phyloP scores from a whole-genome alignment of 2,797 vertebrate genomes.

The Anguilla anguilla region DNA sequence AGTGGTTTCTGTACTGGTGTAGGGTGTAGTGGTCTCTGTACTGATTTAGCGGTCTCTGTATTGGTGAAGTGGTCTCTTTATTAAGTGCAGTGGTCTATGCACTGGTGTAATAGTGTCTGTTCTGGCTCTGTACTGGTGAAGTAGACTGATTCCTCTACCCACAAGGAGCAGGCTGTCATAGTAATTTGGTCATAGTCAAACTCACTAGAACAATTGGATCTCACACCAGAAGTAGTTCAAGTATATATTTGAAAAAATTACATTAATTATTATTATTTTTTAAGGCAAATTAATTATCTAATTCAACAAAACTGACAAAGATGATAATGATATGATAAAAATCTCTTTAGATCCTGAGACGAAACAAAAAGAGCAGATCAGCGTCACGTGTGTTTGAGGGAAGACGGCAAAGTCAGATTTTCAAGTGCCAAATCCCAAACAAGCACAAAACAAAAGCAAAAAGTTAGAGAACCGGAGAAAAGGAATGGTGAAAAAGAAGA shows the following conservation, averaged over 20 bases:
- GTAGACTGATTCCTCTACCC: too few species aligned
- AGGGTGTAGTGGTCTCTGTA: neutral
- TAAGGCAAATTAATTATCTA: neutral
- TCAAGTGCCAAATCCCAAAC: neutral
- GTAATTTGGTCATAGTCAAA: too few species aligned
- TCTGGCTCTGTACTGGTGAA: neutral
- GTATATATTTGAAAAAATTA: too few species aligned
- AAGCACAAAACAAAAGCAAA: neutral
- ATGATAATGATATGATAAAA: neutral
- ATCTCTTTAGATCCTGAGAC: neutral
- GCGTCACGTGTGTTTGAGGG: neutral
- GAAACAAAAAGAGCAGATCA: neutral
- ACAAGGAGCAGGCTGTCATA: too few species aligned
- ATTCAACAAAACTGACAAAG: neutral
- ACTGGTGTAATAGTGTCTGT: neutral
- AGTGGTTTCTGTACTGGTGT: neutral
- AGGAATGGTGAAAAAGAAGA: neutral
- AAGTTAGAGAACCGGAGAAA: neutral
- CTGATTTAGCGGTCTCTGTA: too few species aligned
- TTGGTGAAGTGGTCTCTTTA: neutral
- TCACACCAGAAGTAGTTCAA: too few species aligned
- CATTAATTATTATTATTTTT: too few species aligned
- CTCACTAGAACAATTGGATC: too few species aligned
- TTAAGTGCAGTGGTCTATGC: too few species aligned
- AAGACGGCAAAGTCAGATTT: neutral